phyloP scores from a whole-genome alignment of 2,113 vertebrate genomes.

The Mionectes macconnelli region DNA sequence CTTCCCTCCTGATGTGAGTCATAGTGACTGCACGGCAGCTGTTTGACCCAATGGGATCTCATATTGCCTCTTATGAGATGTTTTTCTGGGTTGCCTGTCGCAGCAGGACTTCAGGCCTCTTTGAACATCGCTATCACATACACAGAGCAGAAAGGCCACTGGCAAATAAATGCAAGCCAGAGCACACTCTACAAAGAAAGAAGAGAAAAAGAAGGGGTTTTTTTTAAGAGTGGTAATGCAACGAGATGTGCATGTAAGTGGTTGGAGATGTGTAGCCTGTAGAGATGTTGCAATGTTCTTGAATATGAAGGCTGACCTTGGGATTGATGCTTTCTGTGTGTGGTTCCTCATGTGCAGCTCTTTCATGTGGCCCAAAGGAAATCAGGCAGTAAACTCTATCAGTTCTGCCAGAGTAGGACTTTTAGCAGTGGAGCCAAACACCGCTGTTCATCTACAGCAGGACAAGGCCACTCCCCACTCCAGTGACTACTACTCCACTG shows the following conservation, averaged over 20 bases:
- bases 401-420: neutral
- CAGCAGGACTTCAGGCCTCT: neutral
- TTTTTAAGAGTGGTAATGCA: neutral
- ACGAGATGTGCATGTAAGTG: neutral
- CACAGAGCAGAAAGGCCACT: neutral
- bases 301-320: neutral
- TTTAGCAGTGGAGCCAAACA: neutral
- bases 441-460: neutral
- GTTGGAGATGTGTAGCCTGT: neutral
- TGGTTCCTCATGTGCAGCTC: neutral
- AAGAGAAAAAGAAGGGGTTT: neutral
- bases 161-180: neutral
- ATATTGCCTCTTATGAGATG: neutral
- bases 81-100: conserved; percentile 25
- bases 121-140: conserved; percentile 13
- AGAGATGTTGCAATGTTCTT: neutral
- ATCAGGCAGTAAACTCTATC: neutral
- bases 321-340: neutral
- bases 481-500: neutral
- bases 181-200: neutral
- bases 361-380: neutral
- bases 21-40: conserved; percentile 6
- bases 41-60: conserved; percentile 7
- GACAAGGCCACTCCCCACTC: neutral
- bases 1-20: conserved; percentile 18